These are phyloP conservation scores for Myopa testacea DNA, from an alignment of 2,888 invertebrate genomes.

Conservation along the genomic window DNA sequence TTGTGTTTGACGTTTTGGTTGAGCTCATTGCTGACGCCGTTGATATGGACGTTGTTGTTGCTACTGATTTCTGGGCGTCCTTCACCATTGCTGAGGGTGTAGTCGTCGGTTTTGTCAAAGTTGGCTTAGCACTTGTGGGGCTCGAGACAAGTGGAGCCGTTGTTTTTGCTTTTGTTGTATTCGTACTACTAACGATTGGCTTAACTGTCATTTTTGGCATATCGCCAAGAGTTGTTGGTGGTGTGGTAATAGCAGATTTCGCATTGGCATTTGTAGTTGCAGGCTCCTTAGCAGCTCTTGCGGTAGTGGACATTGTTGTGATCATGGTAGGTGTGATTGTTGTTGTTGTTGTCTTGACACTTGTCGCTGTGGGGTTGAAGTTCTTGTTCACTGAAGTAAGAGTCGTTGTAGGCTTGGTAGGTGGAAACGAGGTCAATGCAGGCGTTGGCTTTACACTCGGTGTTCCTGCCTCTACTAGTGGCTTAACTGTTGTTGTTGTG, in stretches of 20 bases:
- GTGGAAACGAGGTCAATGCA: background rate
- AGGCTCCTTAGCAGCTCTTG: constrained; percentile 16
- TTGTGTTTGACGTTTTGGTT: constrained; percentile 32
- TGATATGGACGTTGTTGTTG: constrained; percentile 20
- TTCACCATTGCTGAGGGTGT: background rate
- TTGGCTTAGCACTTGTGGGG: constrained; percentile 7
- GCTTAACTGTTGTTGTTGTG: constrained; percentile 25
- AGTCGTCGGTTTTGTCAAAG: constrained; percentile 14
- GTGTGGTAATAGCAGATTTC: background rate
- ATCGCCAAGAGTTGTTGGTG: background rate
- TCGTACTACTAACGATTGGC: background rate
- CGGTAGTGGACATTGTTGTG: constrained; percentile 32
- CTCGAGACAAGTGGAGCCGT: background rate
- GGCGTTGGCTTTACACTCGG: constrained; percentile 44
- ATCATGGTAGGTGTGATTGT: constrained; percentile 18
- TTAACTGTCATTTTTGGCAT: background rate
- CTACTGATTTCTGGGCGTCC: background rate
- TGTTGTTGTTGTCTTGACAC: constrained; percentile 25
- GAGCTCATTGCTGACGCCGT: constrained; percentile 22
- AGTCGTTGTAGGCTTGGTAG: constrained; percentile 14
- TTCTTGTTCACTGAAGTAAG: constrained; percentile 10
- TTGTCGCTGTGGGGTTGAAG: constrained; percentile 17
- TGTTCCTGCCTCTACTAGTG: constrained; percentile 37
- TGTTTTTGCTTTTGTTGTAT: background rate
- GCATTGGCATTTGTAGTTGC: constrained; percentile 4